A percentile compares a stretch with the other conserved stretches of the same genome.
Evolutionary conservation across 2,113 vertebrate genomes (phyloP).

Genomic region (Salvelinus sp.): DNA sequence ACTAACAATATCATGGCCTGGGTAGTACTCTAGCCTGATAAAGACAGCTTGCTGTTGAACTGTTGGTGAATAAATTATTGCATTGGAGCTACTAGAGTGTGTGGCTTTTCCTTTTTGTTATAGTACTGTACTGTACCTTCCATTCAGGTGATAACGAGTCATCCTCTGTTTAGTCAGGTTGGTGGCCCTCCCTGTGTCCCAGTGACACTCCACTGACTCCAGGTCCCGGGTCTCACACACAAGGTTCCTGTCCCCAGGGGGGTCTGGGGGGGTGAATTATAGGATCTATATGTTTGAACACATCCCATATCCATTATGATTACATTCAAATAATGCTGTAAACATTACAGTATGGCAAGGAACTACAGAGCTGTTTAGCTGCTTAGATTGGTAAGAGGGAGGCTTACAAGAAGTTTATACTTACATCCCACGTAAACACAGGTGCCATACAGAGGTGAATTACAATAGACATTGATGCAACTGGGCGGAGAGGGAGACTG

Average conservation of each 20-base stretch:
- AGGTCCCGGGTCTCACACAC: conserved; percentile 67
- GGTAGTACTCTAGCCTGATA: background rate
- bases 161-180: accelerated
- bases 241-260: conserved; percentile 51
- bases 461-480: conserved; percentile 18
- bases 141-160: conserved; percentile 45
- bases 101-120: background rate
- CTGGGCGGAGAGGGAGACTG: accelerated
- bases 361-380: background rate
- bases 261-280: conserved; percentile 44
- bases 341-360: background rate
- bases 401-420: background rate
- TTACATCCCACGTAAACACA: background rate
- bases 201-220: conserved; percentile 55
- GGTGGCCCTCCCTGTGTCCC: conserved; percentile 31
- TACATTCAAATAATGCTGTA: background rate
- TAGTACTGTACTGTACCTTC: conserved; percentile 48
- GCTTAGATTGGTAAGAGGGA: background rate
- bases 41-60: background rate
- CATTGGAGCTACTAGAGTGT: background rate
- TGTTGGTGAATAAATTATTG: background rate
- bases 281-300: background rate
- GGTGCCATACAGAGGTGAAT: accelerated
- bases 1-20: background rate
- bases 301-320: background rate